Percentiles rank a stretch among this genome's conserved stretches.
These are phyloP conservation scores for Exephanes ischioxanthus DNA, from an alignment of 2,888 invertebrate species.

Conservation along the genomic window DNA sequence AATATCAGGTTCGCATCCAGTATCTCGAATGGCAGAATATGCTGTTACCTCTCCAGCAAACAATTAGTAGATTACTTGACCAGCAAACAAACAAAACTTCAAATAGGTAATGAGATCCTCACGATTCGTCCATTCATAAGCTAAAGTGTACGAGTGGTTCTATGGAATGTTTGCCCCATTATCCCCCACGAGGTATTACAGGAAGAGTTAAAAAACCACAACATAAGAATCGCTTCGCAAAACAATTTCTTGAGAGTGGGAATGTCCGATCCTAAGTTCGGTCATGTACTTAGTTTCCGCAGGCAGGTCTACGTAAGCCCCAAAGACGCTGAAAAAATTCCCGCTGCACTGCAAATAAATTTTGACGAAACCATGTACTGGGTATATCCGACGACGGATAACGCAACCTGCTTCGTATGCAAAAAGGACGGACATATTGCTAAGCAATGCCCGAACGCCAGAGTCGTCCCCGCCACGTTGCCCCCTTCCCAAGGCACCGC, in stretches of 20 bases:
- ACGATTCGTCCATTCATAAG: slow-evolving; percentile 9
- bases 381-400: not conserved
- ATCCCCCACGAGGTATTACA: slow-evolving; percentile 21
- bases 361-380: slow-evolving; percentile 14
- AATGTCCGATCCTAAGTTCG: not conserved
- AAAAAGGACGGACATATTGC: no score
- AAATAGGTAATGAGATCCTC: not conserved
- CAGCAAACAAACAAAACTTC: slow-evolving; percentile 4
- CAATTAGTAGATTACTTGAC: not conserved
- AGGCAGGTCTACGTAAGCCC: slow-evolving; percentile 13
- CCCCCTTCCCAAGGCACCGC: no score
- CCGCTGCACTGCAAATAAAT: slow-evolving; percentile 7
- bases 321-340: slow-evolving; percentile 8
- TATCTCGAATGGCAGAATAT: slow-evolving; percentile 11
- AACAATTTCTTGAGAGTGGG: slow-evolving; percentile 4
- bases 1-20: slow-evolving; percentile 13
- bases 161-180: slow-evolving; percentile 11
- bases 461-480: no score
- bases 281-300: slow-evolving; percentile 15
- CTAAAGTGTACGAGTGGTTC: slow-evolving; percentile 7
- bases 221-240: slow-evolving; percentile 7
- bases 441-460: no score
- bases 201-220: slow-evolving; percentile 7
- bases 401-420: no score
- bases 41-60: not conserved